phyloP scores from a whole-genome alignment of 2,797 vertebrate species.

The Echiichthys vipera region DNA sequence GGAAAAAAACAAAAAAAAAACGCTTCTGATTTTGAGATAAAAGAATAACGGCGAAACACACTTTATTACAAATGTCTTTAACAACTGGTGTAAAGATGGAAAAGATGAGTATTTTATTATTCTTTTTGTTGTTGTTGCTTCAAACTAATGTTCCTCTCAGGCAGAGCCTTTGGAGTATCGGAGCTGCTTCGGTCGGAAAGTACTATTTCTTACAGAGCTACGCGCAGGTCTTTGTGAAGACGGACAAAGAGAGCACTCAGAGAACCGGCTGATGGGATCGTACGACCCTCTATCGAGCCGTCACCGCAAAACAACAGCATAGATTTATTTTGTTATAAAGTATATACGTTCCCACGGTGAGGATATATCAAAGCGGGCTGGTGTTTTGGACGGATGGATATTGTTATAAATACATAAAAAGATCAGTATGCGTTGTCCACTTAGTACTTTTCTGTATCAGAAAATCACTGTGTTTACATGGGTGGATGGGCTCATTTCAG shows the following conservation, averaged over 20 bases:
- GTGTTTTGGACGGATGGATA: constrained; percentile 75
- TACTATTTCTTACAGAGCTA: constrained; percentile 76
- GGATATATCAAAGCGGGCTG: constrained; percentile 71
- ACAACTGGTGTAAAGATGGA: constrained; percentile 85
- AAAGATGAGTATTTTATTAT: constrained; percentile 86
- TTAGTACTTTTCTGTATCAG: constrained; percentile 89
- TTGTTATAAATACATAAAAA: constrained; percentile 69
- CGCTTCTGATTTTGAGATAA: constrained; percentile 87
- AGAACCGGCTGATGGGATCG: constrained; percentile 67
- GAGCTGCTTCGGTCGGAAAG: constrained; percentile 92
- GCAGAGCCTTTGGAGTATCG: constrained; percentile 93
- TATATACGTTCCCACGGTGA: constrained; percentile 74
- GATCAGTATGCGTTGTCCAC: constrained; percentile 78
- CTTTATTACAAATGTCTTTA: constrained; percentile 88
- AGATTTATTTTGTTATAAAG: constrained; percentile 86
- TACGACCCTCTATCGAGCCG: constrained; percentile 61
- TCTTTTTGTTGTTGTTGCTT: constrained; percentile 72
- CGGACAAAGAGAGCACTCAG: constrained; percentile 58
- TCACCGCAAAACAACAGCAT: constrained; percentile 69
- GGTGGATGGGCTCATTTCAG: constrained; percentile 81
- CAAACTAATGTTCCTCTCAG: constrained; percentile 89
- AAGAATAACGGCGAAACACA: constrained; percentile 84
- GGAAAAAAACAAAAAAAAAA: no score
- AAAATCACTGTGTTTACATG: constrained; percentile 86
- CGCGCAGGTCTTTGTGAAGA: constrained; percentile 56